Base-by-base conservation (phyloP, 2,113 vertebrate genomes). In the Amazona vittata region DNA sequence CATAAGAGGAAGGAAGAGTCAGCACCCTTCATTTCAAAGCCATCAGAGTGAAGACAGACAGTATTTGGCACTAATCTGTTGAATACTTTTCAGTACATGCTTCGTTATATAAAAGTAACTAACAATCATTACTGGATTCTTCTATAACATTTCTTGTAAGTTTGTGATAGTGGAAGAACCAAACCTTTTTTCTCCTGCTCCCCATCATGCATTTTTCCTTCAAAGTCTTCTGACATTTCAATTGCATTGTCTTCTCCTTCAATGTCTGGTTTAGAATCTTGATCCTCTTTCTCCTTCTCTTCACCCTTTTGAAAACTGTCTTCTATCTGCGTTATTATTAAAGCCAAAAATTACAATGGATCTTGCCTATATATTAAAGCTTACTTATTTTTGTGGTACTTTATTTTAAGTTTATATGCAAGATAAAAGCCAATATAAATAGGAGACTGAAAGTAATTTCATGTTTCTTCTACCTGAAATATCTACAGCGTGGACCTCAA, bases 211-310 rank as follows among this genome's bases (percentile, higher is more conserved):
- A 99, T 98, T 96, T 99, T 99, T 44, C 99, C 99, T 15, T 99
- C 99, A 93, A 99, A 99, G 97, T 99, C 99, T 86, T 99, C 99
- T 11, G 99, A 99, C 99, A 99, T 99, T 97, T 99, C 99, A 62
- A 99, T 98, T 44, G 99, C 99, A 46, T 99, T 98, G 69, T 99
- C 99, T 90, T 99, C 99, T 31, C 98, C 98, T 97, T 99, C 98
- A 69, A 99, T 98, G 46, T 99, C 98, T n/a, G 97, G 97, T 94
- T 99, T 98, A 50, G 99, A 98, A 55, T 98, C 98, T 49, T 98
- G 97, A 88, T 99, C 98, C 44, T 99, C 98, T 85, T 99, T 98
- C 44, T 99, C 98, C 89, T 99, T 99, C 70, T 99, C 99, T 96
- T 99, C 94, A n/a, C 98, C 99, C 52, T 99, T 99, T 89, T 97